These are phyloP conservation scores for Xanthorhoe spadicearia DNA, from an alignment of 2,888 invertebrate genomes.

Conservation along the genomic window DNA sequence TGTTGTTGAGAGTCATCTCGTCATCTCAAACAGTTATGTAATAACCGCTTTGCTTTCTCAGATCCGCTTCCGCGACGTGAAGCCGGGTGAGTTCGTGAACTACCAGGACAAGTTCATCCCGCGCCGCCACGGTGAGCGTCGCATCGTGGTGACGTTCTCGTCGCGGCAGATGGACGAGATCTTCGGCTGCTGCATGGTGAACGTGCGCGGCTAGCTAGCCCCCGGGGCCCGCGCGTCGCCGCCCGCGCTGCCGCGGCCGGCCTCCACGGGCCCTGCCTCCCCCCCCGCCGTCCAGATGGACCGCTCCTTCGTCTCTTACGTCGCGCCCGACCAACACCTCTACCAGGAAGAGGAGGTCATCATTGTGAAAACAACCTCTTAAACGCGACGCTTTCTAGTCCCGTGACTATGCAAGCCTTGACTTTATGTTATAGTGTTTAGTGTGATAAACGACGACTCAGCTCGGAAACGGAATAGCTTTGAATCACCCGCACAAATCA, in stretches of 20 bases:
- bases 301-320: conserved; percentile 67
- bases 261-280: conserved; percentile 71
- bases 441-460: conserved; percentile 60
- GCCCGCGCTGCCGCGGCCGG: conserved; percentile 68
- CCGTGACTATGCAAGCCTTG: conserved; percentile 32
- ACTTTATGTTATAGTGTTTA: conserved; percentile 42
- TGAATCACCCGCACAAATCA: conserved; percentile 66
- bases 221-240: conserved; percentile 77
- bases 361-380: conserved; percentile 66
- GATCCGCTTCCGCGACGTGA: conserved; percentile 85
- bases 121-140: conserved; percentile 84
- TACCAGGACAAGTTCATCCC: conserved; percentile 86
- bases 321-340: conserved; percentile 70
- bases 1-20: background rate
- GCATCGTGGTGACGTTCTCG: conserved; percentile 87
- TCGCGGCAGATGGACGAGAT: conserved; percentile 87
- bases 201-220: conserved; percentile 81
- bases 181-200: conserved; percentile 83
- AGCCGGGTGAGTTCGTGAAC: conserved; percentile 86
- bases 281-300: conserved; percentile 70
- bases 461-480: conserved; percentile 67
- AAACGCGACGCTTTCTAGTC: conserved; percentile 43
- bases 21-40: background rate
- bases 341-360: conserved; percentile 76
- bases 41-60: conserved; percentile 46